phyloP scores from a whole-genome alignment of 2,113 vertebrate species.

The Pseudonaja textilis region DNA sequence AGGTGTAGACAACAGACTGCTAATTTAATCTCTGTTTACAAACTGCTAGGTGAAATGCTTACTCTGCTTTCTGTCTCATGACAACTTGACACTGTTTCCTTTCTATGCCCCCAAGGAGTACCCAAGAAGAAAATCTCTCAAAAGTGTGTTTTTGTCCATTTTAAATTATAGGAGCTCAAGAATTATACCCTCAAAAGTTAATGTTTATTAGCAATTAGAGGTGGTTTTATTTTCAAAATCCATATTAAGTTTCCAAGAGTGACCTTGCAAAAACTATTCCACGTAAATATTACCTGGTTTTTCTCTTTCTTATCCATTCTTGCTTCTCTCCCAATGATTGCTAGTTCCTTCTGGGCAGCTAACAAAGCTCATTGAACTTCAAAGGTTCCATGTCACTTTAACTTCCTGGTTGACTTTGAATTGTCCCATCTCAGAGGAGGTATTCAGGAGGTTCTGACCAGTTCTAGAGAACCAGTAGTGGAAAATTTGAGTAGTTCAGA shows the following conservation, averaged over 20 bases:
- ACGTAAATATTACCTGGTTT: neutral
- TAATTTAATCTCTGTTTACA: constrained; percentile 61
- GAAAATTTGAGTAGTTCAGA: no score
- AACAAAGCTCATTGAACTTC: neutral
- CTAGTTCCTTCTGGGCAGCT: neutral
- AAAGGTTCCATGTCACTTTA: neutral
- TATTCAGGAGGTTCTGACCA: no score
- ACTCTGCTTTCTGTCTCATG: constrained; percentile 43
- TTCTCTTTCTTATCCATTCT: neutral
- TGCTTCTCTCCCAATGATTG: neutral
- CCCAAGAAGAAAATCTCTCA: constrained; percentile 17
- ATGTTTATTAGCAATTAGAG: neutral
- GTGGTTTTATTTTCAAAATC: neutral
- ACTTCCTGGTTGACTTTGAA: neutral
- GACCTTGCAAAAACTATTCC: constrained; percentile 11
- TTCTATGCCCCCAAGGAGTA: constrained; percentile 13
- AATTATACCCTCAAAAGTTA: constrained; percentile 8
- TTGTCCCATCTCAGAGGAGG: neutral
- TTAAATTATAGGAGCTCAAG: constrained; percentile 6
- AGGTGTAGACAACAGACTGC: constrained; percentile 43
- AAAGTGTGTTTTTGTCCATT: constrained; percentile 28
- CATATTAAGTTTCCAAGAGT: neutral
- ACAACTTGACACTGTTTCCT: constrained; percentile 32
- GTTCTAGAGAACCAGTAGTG: no score
- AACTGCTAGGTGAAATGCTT: constrained; percentile 52